Evolutionary conservation across 2,888 invertebrate species (phyloP).

Genomic region (Amitus sp.): DNA sequence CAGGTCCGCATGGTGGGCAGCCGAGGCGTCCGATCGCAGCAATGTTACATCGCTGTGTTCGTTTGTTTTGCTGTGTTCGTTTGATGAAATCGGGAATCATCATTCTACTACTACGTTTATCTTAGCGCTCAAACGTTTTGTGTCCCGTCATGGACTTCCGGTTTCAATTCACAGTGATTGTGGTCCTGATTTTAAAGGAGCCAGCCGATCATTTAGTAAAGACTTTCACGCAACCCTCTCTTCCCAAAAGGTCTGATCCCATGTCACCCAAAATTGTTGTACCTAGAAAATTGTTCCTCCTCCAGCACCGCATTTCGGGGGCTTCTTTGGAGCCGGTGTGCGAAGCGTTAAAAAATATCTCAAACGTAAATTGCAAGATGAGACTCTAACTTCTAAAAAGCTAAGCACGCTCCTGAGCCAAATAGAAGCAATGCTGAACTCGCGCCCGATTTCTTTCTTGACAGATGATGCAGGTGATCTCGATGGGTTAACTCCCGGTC

Average conservation of each 20-base stretch:
- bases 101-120: conserved; percentile 42
- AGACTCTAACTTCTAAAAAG: conserved; percentile 8
- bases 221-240: background rate
- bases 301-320: conserved; percentile 53
- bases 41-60: conserved; percentile 43
- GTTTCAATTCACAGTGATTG: conserved; percentile 46
- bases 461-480: conserved; percentile 5
- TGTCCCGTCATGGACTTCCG: conserved; percentile 45
- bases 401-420: conserved; percentile 8
- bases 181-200: conserved; percentile 53
- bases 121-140: conserved; percentile 43
- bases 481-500: no score
- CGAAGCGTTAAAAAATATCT: conserved; percentile 53
- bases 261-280: conserved; percentile 32
- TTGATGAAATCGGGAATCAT: conserved; percentile 43
- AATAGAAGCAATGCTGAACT: conserved; percentile 14
- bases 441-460: background rate
- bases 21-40: conserved; percentile 27
- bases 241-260: background rate
- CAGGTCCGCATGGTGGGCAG: conserved; percentile 16
- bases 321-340: conserved; percentile 55
- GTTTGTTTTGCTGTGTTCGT: conserved; percentile 45
- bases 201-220: conserved; percentile 32
- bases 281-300: conserved; percentile 57
- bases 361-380: conserved; percentile 3